Base-by-base conservation (phyloP, 2,888 invertebrate genomes). In the Gasteruption jaculator region DNA sequence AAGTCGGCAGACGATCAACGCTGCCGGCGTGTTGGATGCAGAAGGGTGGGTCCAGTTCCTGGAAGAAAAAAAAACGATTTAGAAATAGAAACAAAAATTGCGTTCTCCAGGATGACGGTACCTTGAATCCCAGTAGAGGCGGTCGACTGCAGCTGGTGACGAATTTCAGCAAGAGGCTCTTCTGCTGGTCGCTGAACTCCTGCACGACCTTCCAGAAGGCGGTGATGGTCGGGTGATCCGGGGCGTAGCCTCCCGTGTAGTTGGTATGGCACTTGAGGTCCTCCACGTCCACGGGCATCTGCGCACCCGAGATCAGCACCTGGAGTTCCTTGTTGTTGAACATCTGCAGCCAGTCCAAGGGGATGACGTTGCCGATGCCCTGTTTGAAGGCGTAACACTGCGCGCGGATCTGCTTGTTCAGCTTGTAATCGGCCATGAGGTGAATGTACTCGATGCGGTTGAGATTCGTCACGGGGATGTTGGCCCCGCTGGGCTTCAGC, bases 141-240 rank as follows among this genome's bases (percentile, higher is more conserved):
- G 97, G 94, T 44, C 96, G 74, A 1, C 97, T 97, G 66, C 97
- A 97, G 66, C 95, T 94, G 2, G 99, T 99, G 27, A 97, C 96
- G 74, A 99, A 99, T 73, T 95, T 95, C 6, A 99, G 76, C 38
- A 99, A 74, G 63, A 90, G 87, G 45, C 93, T 78, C 48, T 86
- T 83, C 70, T 94, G 90, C 38, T 79, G 76, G 68, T 92, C 91
- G 37, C 81, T 83, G 68, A 97, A 92, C 31, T 79, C 78, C 40
- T 82, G 78, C 6, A 96, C 79, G 25, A 91, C 90, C 54, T 82
- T 80, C 97, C 97, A 97, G 73, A 97, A 97, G 41, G 81, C 76
- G 47, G 79, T 65, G 47, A 96, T 91, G 0, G 91, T 92, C 3
- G 85, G 85, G 74, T 94, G 92, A 35, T 86, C 82, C 8, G 77